A percentile compares a stretch with the other conserved stretches of the same genome.
Conservation (phyloP, 1,140 invertebrate species). For the Heliothis virescens region DNA sequence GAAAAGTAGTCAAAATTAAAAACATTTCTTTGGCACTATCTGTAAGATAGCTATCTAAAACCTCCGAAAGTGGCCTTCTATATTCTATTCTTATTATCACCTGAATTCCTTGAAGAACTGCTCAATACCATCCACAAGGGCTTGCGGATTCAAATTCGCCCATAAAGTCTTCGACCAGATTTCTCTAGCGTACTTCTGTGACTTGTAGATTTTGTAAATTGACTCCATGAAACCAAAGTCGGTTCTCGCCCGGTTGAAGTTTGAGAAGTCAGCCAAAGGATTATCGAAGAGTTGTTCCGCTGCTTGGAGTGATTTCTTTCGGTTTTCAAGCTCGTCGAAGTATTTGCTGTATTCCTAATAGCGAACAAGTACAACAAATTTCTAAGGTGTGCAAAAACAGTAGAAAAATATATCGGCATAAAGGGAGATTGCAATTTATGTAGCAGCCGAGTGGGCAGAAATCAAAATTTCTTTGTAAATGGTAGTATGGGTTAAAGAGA, state of each 20-base stretch:
- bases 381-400: too few species aligned
- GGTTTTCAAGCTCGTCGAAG: slow-evolving; percentile 89
- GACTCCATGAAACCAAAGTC: slow-evolving; percentile 91
- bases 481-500: too few species aligned
- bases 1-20: too few species aligned
- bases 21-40: too few species aligned
- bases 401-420: too few species aligned
- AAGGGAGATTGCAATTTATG: too few species aligned
- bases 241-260: slow-evolving; percentile 89
- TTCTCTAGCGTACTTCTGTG: slow-evolving; percentile 92
- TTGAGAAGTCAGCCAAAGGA: slow-evolving; percentile 92
- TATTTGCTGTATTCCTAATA: slow-evolving; percentile 89
- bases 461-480: too few species aligned
- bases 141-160: slow-evolving; percentile 94
- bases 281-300: slow-evolving; percentile 95
- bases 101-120: slow-evolving; percentile 92
- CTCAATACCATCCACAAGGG: slow-evolving; percentile 95
- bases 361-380: not conserved
- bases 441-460: too few species aligned
- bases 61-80: too few species aligned
- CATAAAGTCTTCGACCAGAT: slow-evolving; percentile 95
- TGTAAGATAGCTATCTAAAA: too few species aligned
- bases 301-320: slow-evolving; percentile 89
- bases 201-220: slow-evolving; percentile 92
- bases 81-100: slow-evolving; percentile 29